Base-by-base conservation (phyloP, 2,113 vertebrate genomes). In the Chloroceryle aenea region DNA sequence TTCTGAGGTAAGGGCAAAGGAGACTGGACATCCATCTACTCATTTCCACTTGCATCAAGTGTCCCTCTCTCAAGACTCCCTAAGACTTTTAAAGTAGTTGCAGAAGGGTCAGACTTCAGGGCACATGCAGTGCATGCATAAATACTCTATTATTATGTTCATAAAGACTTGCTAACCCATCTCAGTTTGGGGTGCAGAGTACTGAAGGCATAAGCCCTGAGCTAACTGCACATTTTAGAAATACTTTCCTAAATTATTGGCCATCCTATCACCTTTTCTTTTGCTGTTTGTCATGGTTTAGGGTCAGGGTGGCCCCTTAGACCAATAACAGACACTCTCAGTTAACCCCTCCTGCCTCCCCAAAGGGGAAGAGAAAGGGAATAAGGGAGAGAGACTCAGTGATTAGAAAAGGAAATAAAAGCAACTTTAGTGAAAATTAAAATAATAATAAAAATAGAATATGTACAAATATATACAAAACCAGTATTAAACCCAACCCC, bases 51-150 rank as follows among this genome's bases (percentile, higher is more conserved):
- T 78, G 17, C 3, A 14, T 19, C 4, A 85, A 40, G 22, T 61
- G 34, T 81, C 50, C 13, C 19, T 58, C 89, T 62, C 69, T 53
- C 45, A 87, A 76, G 69, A 72, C 29, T 25, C 12, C 18, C 53
- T 87, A 14, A 3, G 87, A 72, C 34, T 26, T 72, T 43, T 32
- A n/a, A 52, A 72, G 26, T 52, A 68, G 43, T 5, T 12, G 7
- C 27, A 64, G 36, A 62, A 50, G 13, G 26, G 8, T 30, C 62
- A 71, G 55, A 15, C 26, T 75, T 19, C 9, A 12, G 21, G 4
- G 9, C 48, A 19, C 15, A 30, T 0, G 2, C 23, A 52, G 26
- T 3, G 5, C 14, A 22, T 10, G 2, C 1, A 2, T 14, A 38
- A 63, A 36, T 27, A 26, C 12, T n/a, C 15, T 36, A 16, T 32